phyloP scores from a whole-genome alignment of 2,888 invertebrate species.

The Stenchaetothrips biformis region DNA sequence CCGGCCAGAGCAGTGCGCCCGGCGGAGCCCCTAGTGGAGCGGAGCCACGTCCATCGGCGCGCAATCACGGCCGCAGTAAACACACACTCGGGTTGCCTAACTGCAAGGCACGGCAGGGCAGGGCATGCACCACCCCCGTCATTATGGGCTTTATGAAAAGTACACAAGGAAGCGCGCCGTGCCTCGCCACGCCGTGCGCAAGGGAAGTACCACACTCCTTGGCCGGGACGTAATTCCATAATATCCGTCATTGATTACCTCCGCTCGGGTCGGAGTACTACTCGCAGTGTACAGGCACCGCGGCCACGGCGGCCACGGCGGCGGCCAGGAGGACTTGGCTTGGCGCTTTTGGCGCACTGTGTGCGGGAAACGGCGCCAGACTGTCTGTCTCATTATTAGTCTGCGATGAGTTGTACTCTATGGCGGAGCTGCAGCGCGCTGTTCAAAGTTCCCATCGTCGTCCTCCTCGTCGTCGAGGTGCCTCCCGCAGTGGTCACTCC shows the following conservation, averaged over 20 bases:
- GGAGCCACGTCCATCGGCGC: too few relatives aligned
- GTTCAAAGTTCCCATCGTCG: neutral
- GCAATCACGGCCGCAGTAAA: neutral
- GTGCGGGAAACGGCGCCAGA: too few relatives aligned
- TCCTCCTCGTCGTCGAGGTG: neutral
- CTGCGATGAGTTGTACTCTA: too few relatives aligned
- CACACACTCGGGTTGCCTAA: neutral
- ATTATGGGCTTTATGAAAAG: conserved; percentile 20
- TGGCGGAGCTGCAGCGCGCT: too few relatives aligned
- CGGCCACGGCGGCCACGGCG: neutral
- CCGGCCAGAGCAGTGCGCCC: neutral
- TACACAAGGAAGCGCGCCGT: neutral
- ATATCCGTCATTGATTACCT: conserved; percentile 19
- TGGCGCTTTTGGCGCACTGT: too few relatives aligned
- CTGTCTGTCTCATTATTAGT: too few relatives aligned
- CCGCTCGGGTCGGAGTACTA: neutral
- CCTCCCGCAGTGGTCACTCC: conserved; percentile 1
- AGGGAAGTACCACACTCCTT: too few relatives aligned
- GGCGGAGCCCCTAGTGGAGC: neutral
- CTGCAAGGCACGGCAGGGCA: too few relatives aligned
- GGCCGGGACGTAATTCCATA: neutral
- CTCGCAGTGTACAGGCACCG: neutral
- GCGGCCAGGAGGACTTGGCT: too few relatives aligned
- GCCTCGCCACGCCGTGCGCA: neutral
- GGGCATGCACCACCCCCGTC: neutral